phyloP scores from a whole-genome alignment of 2,888 invertebrate genomes.

The Acanthosepion pharaonis region DNA sequence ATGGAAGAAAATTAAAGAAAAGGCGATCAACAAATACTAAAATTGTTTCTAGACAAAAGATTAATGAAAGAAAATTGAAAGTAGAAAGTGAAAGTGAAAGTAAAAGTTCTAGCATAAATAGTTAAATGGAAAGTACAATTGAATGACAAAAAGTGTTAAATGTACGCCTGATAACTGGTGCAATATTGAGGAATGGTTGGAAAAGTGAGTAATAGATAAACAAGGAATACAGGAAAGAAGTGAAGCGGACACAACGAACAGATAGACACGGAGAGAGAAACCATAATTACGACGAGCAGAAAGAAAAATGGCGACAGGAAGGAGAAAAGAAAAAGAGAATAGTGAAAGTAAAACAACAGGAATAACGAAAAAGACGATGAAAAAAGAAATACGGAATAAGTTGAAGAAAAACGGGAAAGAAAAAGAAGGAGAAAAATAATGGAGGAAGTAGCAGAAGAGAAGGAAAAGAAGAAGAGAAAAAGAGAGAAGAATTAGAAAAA shows the following conservation, averaged over 20 bases:
- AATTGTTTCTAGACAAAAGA: not conserved
- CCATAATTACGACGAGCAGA: too few relatives aligned
- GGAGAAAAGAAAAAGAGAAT: too few relatives aligned
- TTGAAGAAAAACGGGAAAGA: not conserved
- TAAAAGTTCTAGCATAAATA: not conserved
- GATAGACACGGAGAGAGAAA: too few relatives aligned
- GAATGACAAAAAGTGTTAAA: not conserved
- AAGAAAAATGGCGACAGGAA: too few relatives aligned
- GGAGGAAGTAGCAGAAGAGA: too few relatives aligned
- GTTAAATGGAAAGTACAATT: constrained; percentile 9
- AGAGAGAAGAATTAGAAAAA: not conserved
- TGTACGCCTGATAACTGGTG: not conserved
- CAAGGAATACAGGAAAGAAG: not conserved
- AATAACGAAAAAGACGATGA: not conserved
- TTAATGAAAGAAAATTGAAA: not conserved
- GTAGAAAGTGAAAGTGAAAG: not conserved
- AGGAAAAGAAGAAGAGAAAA: not conserved
- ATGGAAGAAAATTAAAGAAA: not conserved
- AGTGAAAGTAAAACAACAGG: too few relatives aligned
- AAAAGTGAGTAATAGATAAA: not conserved
- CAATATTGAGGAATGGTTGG: not conserved
- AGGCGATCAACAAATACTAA: not conserved
- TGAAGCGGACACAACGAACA: not conserved
- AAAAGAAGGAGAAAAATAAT: too few relatives aligned
- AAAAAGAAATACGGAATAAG: not conserved